Base-by-base conservation (phyloP, 1,140 invertebrate genomes). In the Drosophila nannoptera region DNA sequence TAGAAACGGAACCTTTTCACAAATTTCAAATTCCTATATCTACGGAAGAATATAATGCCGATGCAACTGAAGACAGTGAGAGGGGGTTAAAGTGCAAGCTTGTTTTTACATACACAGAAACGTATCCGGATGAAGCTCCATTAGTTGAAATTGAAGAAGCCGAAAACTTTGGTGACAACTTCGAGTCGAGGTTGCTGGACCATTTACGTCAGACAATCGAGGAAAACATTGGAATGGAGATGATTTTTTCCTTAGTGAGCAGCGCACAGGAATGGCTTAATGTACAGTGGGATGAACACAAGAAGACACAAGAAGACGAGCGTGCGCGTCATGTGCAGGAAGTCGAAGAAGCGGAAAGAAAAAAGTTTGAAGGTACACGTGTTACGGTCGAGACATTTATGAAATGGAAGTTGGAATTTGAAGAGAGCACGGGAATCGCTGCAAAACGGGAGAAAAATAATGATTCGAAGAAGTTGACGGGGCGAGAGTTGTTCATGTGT, bases 371-470 rank as follows among this genome's bases (percentile, higher is more conserved):
- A 91, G 98, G 98, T 2, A 99, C 97, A 2, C 91, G 94, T 87
- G 98, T 99, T 0, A 96, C 96, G 2, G 96, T 99, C 3, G 98
- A 99, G 91, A 95, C 95, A n/a, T 99, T 99, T 90, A 90, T 99
- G 65, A 93, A 92, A 38, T 99, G 98, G 98, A 98, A 98, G 89
- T 92, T 94, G 59, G 94, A 94, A 69, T 99, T 99, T 92, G 97
- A 99, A 90, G 92, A 94, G 52, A 97, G 98, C 90, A 94, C 95
- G 90, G 93, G 93, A 12, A 93, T 95, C 56, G 90, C 93, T n/a
- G 95, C 94, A 45, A 93, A 93, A 89, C 92, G 91, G 78, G 93
- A 95, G 84, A 92, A 93, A 42, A 92, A 93, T 60, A 94, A 94
- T 76, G 93, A 94, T 64, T 93, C 92, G 29, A 95, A 93, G 73